Evolutionary conservation across 1,140 invertebrate species (phyloP), one percentile per base, ranked within the genome.

Genomic region (Oryzaephilus surinamensis): DNA sequence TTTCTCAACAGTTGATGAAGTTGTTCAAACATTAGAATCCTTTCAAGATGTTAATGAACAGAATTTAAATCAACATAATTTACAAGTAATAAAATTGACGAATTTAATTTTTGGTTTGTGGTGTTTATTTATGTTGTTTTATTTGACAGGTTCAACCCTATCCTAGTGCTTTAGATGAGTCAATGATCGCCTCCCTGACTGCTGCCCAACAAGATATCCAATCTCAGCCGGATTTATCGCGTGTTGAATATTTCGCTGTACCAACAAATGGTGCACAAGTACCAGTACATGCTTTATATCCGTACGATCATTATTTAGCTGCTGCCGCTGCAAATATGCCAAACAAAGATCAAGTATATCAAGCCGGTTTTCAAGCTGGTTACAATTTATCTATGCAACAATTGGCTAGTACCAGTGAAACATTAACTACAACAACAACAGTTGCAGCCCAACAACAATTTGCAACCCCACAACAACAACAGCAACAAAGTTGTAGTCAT

Each of bases 21-120:
- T 70, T 28, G 68, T 70, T 26, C 68, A 73, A 51, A 69, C 70
- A 28, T 63, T 74, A 24, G 67, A 71, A 50, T 63, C 66, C 12
- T 67, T 71, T 43, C 65, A 69, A 20, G 68, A 71, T 48, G 57
- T 64, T 18, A 55, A 62, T 17, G 61, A 65, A 41, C 66, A 52
- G 36, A 44, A 24, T 29, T 16, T 45, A 13, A 37, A 44, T 23
- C 69, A 71, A 58, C 62, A 51, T 45, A 41, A 46, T 20, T 28
- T 52, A 27, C 46, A 50, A 30, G 44, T 60, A 42, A 32, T 38
- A 24, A 31, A 26, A 15, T 16, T 7, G 16, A 6, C 18, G 17
- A 32, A 23, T 21, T 24, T 32, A 21, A 8, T 3, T 6, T 7
- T 6, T 24, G 10, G 11, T n/a, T 24, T 24, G 1, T 21, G n/a